Percentiles rank a stretch among this genome's conserved stretches.
Evolutionary conservation across 2,888 invertebrate genomes (phyloP).

Genomic region (Hypsopygia costalis): DNA sequence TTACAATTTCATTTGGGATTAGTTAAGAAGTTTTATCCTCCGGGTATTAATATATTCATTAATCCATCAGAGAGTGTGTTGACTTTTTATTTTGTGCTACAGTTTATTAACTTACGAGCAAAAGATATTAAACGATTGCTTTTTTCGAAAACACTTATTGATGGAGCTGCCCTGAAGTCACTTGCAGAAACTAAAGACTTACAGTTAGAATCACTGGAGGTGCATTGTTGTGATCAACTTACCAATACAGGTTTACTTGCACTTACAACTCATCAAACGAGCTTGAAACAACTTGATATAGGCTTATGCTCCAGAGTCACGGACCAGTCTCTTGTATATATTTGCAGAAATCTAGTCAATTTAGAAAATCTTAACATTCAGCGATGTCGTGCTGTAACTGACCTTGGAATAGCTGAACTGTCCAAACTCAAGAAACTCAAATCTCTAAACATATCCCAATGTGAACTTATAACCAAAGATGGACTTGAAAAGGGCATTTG

Average conservation of each 20-base stretch:
- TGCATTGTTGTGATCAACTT: slow-evolving; percentile 82
- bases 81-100: slow-evolving; percentile 84
- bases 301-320: slow-evolving; percentile 83
- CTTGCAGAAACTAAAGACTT: slow-evolving; percentile 77
- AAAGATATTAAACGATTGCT: slow-evolving; percentile 79
- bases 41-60: slow-evolving; percentile 46
- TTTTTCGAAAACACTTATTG: slow-evolving; percentile 85
- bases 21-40: slow-evolving; percentile 84
- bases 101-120: slow-evolving; percentile 77
- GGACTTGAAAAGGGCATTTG: slow-evolving; percentile 83
- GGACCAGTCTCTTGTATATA: slow-evolving; percentile 81
- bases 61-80: slow-evolving; percentile 84
- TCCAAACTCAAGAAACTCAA: slow-evolving; percentile 76
- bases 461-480: slow-evolving; percentile 82
- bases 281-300: slow-evolving; percentile 81
- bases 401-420: slow-evolving; percentile 79
- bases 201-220: slow-evolving; percentile 69
- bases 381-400: slow-evolving; percentile 83
- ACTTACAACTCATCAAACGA: slow-evolving; percentile 77
- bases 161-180: slow-evolving; percentile 80
- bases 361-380: slow-evolving; percentile 82
- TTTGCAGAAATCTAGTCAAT: slow-evolving; percentile 79
- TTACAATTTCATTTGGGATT: slow-evolving; percentile 86
- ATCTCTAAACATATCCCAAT: slow-evolving; percentile 84
- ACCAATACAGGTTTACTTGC: slow-evolving; percentile 79